Evolutionary conservation across 2,888 invertebrate species (phyloP), one percentile per base, ranked within the genome.

Genomic region (Tuberolachnus salignus): DNA sequence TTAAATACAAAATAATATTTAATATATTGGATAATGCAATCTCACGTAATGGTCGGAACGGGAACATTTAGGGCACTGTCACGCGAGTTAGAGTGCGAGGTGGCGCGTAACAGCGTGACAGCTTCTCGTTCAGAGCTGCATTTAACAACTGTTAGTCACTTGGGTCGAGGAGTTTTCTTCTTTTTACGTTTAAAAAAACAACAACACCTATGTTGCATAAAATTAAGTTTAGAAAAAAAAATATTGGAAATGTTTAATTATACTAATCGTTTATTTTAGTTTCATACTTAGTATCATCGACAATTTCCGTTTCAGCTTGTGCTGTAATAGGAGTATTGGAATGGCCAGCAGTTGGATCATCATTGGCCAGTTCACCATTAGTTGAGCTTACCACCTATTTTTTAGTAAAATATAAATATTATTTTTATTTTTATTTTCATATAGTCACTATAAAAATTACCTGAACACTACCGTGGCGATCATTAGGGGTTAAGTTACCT

Each of bases 101-200:
- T 89, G 84, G 89, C 88, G 84, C 89, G 88, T 83, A 90, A 86
- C 84, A 90, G 86, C 81, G 89, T 89, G 81, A 89, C 89, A 83
- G 89, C 89, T 84, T 89, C 89, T 85, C 89, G 88, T 86, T 89
- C 90, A 84, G 89, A 89, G 86, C 88, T 89, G 86, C 89, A 89
- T 86, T 89, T 88, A 84, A 89, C 88, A 86, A 89, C 88, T 85
- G 89, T 91, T 91, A 92, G 93, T 94, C 93, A 94, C 91, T 94
- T 94, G 88, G 92, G 92, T 86, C 93, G 91, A 83, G 92, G 91
- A 86, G 92, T 92, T 92, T 97, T 96, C 92, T 97, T 97, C 94
- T 97, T 97, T 94, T 96, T 97, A 87, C 96, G 92, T 88, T 96
- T 95, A 91, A 96, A 95, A 91, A 97, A 98, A 89, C 97, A 98